Evolutionary conservation across 2,888 invertebrate species (phyloP), one percentile per base, ranked within the genome.

Genomic region (Morinoia aosen): DNA sequence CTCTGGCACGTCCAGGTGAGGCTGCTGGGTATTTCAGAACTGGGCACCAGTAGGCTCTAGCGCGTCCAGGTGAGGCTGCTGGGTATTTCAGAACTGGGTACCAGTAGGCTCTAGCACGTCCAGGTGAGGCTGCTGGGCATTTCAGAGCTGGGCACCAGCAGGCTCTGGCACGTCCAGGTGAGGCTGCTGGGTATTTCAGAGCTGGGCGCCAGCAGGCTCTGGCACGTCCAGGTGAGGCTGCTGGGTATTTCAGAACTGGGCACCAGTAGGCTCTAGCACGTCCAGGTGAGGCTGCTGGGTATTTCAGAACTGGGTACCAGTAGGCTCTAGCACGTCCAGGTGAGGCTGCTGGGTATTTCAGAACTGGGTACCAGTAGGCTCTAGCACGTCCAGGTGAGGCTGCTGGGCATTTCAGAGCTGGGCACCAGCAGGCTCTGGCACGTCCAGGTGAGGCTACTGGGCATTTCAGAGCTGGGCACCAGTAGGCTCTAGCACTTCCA

Each of bases 1-100:
- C 98, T 98, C 96, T 99, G 98, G 98, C 98, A 98, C 97, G 98
- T 99, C 96, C 99, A 99, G 97, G 96, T 96, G n/a, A 58, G 95
- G 88, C 19, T 5, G 16, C 61, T 61, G n/a, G n/a, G n/a, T n/a
- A n/a, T n/a, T n/a, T n/a, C n/a, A n/a, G n/a, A n/a, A n/a, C n/a
- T n/a, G 61, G 61, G 61, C 61, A 16, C 61, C 61, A 97, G 98
- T 90, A 98, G 98, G 97, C 98, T 98, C 96, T 99, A 98, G 98
- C 98, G 98, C 97, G 98, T 61, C 61, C 61, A 61, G 61, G 61
- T 61, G 61, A 61, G 61, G 5, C 14, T 61, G 61, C 61, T 19
- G 96, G 98, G 99, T 1, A 98, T 99, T 95, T 98, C 98, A 97
- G 99, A 99, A 97, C 97, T 99, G 96, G 19, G 61, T 10, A 16